These are phyloP conservation scores for Andricus grossulariae DNA, from an alignment of 1,140 invertebrate genomes.

Conservation along the genomic window DNA sequence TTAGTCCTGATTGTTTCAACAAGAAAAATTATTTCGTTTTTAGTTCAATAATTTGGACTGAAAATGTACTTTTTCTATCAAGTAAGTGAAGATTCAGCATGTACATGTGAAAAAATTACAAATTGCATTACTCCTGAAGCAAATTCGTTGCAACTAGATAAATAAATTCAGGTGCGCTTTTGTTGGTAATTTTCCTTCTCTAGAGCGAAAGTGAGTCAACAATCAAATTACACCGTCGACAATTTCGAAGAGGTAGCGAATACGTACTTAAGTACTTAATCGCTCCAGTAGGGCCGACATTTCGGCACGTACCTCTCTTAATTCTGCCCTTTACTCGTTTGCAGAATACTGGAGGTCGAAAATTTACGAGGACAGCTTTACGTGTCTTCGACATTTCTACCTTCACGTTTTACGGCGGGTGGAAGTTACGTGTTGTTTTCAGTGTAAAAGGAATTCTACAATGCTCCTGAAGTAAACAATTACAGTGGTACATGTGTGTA, in stretches of 20 bases:
- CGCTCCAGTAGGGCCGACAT: background rate
- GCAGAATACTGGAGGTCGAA: background rate
- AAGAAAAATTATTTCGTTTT: background rate
- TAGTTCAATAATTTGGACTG: background rate
- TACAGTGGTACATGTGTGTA: background rate
- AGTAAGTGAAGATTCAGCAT: background rate
- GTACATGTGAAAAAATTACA: background rate
- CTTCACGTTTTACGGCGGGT: background rate
- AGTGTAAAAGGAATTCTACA: background rate
- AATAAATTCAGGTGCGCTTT: background rate
- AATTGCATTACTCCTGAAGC: background rate
- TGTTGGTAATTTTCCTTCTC: background rate
- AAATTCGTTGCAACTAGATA: background rate
- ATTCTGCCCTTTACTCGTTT: background rate
- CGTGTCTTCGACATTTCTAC: slow-evolving; percentile 8
- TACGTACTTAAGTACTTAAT: slow-evolving; percentile 17
- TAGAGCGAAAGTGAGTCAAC: background rate
- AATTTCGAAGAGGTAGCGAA: background rate
- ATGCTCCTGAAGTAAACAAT: background rate
- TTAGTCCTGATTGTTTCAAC: too few species aligned
- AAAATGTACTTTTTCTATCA: background rate
- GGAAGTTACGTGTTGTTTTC: background rate
- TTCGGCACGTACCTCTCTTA: slow-evolving; percentile 10
- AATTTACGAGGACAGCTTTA: slow-evolving; percentile 21
- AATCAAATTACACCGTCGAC: slow-evolving; percentile 8